Conservation (phyloP, 2,113 vertebrate species). For the Leptobrachium ailaonicum region DNA sequence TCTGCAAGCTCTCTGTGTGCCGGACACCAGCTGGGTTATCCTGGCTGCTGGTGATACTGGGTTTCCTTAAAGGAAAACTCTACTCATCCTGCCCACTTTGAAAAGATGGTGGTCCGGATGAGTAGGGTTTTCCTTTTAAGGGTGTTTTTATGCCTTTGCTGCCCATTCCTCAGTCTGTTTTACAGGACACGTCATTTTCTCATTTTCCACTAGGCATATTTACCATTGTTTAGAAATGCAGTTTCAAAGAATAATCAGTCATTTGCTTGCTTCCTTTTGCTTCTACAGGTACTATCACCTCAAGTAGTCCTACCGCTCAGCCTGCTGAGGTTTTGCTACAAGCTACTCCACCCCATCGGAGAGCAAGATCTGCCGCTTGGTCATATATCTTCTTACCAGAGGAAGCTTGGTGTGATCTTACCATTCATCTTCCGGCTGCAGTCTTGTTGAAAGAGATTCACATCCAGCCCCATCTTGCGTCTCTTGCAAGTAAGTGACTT, state of each 20-base stretch:
- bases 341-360: constrained; percentile 91
- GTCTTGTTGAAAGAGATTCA: constrained; percentile 97
- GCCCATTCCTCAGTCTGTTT: background rate
- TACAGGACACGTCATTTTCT: too few relatives aligned
- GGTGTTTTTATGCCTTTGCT: background rate
- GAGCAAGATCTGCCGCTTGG: constrained; percentile 95
- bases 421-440: constrained; percentile 93
- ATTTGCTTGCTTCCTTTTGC: background rate
- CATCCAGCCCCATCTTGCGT: constrained; percentile 96
- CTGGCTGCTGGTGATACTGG: too few relatives aligned
- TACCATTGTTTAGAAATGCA: too few relatives aligned
- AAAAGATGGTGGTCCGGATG: too few relatives aligned
- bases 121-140: background rate
- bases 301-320: constrained; percentile 96
- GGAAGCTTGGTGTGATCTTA: constrained; percentile 98
- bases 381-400: constrained; percentile 97
- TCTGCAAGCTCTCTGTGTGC: too few relatives aligned
- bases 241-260: background rate
- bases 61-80: too few relatives aligned
- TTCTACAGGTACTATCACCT: constrained; percentile 89
- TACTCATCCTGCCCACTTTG: too few relatives aligned
- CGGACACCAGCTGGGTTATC: too few relatives aligned
- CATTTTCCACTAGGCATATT: too few relatives aligned
- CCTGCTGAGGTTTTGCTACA: constrained; percentile 95
- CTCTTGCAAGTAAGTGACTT: constrained; percentile 86